Percentiles rank a stretch among this genome's conserved stretches.
Evolutionary conservation across 2,113 vertebrate genomes (phyloP).

Genomic region (Grantiella picta): DNA sequence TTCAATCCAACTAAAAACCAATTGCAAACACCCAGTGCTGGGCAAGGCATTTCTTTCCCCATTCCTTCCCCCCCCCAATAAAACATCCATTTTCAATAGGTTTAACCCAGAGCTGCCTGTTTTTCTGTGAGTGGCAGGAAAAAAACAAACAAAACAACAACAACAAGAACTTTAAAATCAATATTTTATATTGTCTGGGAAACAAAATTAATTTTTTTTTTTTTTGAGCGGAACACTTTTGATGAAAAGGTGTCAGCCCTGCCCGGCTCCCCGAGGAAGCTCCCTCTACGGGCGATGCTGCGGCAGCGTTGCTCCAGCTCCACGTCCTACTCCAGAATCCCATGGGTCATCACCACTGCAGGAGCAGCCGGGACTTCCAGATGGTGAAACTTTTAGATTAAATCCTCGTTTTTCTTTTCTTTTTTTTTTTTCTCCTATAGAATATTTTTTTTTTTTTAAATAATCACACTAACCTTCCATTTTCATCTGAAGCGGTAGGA

Average conservation of each 20-base stretch:
- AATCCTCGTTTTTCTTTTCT: not conserved
- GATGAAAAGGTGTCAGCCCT: not conserved
- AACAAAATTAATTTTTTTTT: not conserved
- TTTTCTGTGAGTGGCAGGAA: not conserved
- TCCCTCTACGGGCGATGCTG: conserved; percentile 51
- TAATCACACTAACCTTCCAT: not conserved
- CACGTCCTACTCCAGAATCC: not conserved
- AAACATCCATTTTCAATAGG: not conserved
- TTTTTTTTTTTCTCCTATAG: too few relatives aligned
- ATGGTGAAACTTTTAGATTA: not conserved
- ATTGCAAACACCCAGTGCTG: not conserved
- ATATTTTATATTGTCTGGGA: not conserved
- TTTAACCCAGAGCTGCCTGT: not conserved
- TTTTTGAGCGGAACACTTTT: not conserved
- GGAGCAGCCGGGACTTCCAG: not conserved
- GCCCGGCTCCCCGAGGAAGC: not conserved
- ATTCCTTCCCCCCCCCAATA: fast-evolving
- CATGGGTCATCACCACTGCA: not conserved
- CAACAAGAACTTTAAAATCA: not conserved
- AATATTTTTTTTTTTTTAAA: fast-evolving
- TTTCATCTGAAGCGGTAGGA: not conserved
- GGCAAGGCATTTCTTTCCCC: not conserved
- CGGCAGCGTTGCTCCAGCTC: not conserved
- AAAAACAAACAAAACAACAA: fast-evolving
- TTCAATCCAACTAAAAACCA: not conserved